Evolutionary conservation across 2,888 invertebrate genomes (phyloP).

Genomic region (Trisateles emortualis): DNA sequence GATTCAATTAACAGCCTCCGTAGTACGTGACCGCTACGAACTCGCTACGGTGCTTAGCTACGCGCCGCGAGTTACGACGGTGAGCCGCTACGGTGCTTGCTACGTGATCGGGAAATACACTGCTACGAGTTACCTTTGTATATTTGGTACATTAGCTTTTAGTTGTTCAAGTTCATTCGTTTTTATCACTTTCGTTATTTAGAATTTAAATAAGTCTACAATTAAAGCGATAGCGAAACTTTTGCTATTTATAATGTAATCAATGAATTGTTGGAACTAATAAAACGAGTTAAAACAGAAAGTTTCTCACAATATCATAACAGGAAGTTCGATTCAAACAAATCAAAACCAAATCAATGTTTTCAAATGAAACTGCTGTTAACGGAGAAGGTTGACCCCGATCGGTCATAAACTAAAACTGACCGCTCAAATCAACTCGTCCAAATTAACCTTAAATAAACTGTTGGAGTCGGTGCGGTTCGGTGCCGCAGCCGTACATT

Average conservation of each 20-base stretch:
- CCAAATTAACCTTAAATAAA: conserved; percentile 83
- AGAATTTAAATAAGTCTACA: too few species aligned
- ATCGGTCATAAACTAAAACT: conserved; percentile 66
- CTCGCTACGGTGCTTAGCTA: conserved; percentile 52
- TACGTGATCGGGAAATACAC: conserved; percentile 48
- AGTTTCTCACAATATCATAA: conserved; percentile 31
- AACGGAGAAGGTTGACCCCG: conserved; percentile 54
- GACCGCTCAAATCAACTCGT: conserved; percentile 69
- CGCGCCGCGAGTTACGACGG: conserved; percentile 50
- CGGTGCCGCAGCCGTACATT: conserved; percentile 34
- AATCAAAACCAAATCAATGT: conserved; percentile 47
- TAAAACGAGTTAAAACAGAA: conserved; percentile 12
- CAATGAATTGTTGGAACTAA: conserved; percentile 6
- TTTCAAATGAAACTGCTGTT: conserved; percentile 51
- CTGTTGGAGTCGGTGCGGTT: conserved; percentile 41
- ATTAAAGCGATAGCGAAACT: too few species aligned
- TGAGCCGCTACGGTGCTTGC: conserved; percentile 47
- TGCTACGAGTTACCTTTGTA: conserved; percentile 40
- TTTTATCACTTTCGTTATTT: too few species aligned
- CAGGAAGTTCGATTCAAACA: conserved; percentile 34
- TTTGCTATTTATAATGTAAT: conserved; percentile 5
- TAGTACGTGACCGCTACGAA: conserved; percentile 60
- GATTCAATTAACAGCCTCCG: conserved; percentile 71
- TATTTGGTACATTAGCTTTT: conserved; percentile 25
- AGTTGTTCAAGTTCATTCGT: conserved; percentile 17